These are phyloP conservation scores for Alaudala cheleensis DNA, from an alignment of 2,113 vertebrate species.

Conservation along the genomic window DNA sequence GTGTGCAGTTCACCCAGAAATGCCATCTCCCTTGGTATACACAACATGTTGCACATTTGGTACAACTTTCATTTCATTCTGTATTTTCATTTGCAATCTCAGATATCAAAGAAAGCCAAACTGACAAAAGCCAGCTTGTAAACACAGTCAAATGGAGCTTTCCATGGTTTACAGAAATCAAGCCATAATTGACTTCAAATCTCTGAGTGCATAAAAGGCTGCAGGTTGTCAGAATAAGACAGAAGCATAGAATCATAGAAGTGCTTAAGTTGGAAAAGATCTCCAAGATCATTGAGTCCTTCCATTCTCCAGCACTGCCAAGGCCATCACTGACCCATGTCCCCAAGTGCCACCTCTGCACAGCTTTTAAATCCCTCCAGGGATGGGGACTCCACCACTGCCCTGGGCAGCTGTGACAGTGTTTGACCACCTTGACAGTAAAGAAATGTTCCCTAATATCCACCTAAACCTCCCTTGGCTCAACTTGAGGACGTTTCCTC, in stretches of 20 bases:
- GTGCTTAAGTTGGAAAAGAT: background rate
- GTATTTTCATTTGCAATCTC: background rate
- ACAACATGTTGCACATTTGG: background rate
- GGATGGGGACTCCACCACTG: background rate
- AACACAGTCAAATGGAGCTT: conserved; percentile 13
- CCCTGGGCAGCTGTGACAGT: background rate
- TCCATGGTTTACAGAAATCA: conserved; percentile 15
- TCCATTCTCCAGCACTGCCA: background rate
- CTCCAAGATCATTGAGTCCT: background rate
- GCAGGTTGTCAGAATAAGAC: background rate
- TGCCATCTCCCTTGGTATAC: background rate
- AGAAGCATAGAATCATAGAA: background rate
- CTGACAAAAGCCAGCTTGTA: conserved; percentile 35
- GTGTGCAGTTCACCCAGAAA: background rate
- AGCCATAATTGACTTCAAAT: background rate
- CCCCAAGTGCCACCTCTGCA: background rate
- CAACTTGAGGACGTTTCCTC: background rate
- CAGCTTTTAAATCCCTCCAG: background rate
- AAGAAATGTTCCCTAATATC: background rate
- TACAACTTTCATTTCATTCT: background rate
- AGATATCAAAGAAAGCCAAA: conserved; percentile 35
- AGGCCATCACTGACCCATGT: background rate
- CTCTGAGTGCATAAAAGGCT: background rate
- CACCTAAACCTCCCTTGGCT: background rate
- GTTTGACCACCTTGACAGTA: background rate